Conservation (phyloP, 2,888 invertebrate species). For the Erannis defoliaria region DNA sequence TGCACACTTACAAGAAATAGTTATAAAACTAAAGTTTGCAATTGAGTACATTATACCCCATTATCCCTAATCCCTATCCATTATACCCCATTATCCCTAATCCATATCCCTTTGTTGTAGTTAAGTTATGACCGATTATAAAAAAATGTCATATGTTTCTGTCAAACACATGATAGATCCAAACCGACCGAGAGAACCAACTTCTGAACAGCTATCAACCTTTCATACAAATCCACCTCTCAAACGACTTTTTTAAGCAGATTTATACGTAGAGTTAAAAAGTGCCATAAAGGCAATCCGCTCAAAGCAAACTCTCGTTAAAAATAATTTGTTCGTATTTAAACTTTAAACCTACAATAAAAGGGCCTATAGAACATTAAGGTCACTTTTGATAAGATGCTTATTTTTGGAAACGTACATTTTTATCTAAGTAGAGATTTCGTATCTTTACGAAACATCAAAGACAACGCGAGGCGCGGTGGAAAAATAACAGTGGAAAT, state of each 20-base stretch:
- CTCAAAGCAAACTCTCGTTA: slow-evolving; percentile 17
- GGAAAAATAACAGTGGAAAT: too few relatives aligned
- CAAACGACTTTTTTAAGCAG: neutral
- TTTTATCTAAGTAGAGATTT: neutral
- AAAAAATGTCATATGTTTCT: neutral
- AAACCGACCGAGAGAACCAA: neutral
- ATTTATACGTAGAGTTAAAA: slow-evolving; percentile 19
- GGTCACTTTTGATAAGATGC: neutral
- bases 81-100: too few relatives aligned
- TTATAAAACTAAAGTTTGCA: too few relatives aligned
- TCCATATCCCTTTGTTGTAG: too few relatives aligned
- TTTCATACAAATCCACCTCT: slow-evolving; percentile 3
- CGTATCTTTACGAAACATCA: neutral
- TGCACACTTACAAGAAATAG: too few relatives aligned
- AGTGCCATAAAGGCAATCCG: slow-evolving; percentile 6
- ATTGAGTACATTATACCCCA: too few relatives aligned
- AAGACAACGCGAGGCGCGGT: too few relatives aligned
- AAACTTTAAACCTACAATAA: slow-evolving; percentile 15
- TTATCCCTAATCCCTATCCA: too few relatives aligned
- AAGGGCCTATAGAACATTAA: neutral
- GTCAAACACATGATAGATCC: too few relatives aligned
- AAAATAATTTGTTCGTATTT: slow-evolving; percentile 24
- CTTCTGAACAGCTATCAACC: neutral
- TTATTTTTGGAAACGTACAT: neutral
- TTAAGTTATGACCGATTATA: too few relatives aligned